Evolutionary conservation across 2,797 vertebrate genomes (phyloP).

Genomic region (Diplodus puntazzo): DNA sequence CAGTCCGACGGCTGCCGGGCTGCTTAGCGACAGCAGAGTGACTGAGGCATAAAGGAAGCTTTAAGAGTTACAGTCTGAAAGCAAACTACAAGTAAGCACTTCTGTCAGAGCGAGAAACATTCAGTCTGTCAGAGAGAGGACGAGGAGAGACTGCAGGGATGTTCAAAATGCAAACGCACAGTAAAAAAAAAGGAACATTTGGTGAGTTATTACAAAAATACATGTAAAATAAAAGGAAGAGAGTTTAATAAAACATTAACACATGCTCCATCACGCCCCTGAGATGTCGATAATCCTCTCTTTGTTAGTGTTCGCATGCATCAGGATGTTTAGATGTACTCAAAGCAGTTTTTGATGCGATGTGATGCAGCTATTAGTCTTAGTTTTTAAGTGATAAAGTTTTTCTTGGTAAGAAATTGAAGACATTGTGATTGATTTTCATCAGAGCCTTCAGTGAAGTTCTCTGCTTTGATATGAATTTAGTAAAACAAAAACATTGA

Average conservation of each 20-base stretch:
- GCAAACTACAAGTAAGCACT: slow-evolving; percentile 46
- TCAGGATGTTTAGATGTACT: not conserved
- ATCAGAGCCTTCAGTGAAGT: not conserved
- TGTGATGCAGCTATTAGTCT: not conserved
- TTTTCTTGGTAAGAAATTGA: not conserved
- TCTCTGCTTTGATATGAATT: slow-evolving; percentile 3
- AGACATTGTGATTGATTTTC: not conserved
- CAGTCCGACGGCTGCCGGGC: not conserved
- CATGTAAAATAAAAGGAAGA: not conserved
- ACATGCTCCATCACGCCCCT: not conserved
- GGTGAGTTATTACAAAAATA: not conserved
- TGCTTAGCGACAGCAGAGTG: slow-evolving; percentile 35
- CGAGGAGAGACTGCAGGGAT: slow-evolving; percentile 6
- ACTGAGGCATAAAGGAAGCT: slow-evolving; percentile 47
- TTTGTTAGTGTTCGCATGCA: too few species aligned
- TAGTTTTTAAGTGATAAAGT: not conserved
- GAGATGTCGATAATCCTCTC: not conserved
- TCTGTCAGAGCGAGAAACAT: slow-evolving; percentile 41
- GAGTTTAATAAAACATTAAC: not conserved
- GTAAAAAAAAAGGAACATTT: not conserved
- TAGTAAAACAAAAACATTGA: not conserved
- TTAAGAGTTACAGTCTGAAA: slow-evolving; percentile 11
- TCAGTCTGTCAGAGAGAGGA: slow-evolving; percentile 7
- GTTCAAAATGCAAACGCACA: not conserved
- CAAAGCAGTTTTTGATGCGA: not conserved